Conservation (phyloP, 2,797 vertebrate genomes). For the Anisognathus igniventris region DNA sequence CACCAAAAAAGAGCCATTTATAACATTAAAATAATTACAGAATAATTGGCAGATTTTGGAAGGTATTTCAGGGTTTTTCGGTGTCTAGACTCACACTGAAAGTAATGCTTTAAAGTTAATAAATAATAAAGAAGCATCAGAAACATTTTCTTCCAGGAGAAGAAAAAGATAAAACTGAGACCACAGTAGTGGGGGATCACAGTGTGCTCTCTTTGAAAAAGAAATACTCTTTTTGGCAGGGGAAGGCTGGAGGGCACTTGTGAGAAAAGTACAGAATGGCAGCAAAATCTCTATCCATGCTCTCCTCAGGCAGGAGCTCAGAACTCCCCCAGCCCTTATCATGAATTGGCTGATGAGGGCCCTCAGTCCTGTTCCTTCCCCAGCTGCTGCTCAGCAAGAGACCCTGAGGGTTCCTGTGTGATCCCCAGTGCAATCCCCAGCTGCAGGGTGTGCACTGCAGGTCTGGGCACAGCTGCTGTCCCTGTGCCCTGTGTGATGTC, state of each 20-base stretch:
- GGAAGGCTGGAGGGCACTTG: background rate
- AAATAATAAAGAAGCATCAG: background rate
- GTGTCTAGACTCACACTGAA: background rate
- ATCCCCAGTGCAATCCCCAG: background rate
- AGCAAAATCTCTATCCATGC: background rate
- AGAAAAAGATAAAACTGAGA: background rate
- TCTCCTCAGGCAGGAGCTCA: background rate
- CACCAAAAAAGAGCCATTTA: background rate
- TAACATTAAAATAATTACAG: background rate
- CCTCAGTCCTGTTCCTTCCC: background rate
- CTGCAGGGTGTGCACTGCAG: background rate
- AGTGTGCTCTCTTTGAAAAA: background rate
- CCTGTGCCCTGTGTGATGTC: fast-evolving
- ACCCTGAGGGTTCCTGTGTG: background rate
- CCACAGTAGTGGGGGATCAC: background rate
- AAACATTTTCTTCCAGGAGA: background rate
- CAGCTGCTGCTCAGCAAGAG: background rate
- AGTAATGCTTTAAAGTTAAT: background rate
- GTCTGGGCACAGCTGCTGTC: background rate
- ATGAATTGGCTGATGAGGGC: background rate
- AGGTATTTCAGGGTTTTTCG: background rate
- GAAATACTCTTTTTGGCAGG: background rate
- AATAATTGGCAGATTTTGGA: background rate
- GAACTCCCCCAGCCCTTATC: background rate
- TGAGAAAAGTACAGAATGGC: background rate